These are phyloP conservation scores for Styela clava DNA, from an alignment of 23 tunicate genomes.

Conservation along the genomic window DNA sequence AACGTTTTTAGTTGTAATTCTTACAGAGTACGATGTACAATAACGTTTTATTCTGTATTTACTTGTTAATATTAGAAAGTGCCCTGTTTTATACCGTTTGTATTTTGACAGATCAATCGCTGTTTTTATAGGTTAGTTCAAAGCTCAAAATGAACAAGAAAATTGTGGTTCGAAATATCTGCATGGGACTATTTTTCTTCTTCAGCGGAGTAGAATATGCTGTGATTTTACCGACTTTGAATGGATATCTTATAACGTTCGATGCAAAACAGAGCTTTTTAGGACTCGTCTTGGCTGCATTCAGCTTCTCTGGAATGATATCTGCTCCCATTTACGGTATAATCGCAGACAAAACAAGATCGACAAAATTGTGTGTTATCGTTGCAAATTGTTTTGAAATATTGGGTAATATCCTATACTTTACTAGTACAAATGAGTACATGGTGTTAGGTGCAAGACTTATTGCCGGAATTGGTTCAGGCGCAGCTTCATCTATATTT, in stretches of 20 bases:
- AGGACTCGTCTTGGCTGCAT: constrained; percentile 76
- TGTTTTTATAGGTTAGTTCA: no score
- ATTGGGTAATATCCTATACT: constrained; percentile 35
- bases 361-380: constrained; percentile 53
- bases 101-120: no score
- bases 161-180: neutral
- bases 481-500: constrained; percentile 26
- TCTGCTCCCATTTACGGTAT: constrained; percentile 82
- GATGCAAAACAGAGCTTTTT: constrained; percentile 43
- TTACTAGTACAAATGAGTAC: constrained; percentile 17
- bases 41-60: no score
- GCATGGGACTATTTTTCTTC: constrained; percentile 43
- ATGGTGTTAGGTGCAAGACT: constrained; percentile 28
- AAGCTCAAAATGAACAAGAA: neutral
- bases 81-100: no score
- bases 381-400: constrained; percentile 81
- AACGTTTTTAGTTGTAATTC: no score
- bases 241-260: constrained; percentile 35
- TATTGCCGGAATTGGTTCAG: constrained; percentile 29
- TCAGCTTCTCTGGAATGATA: constrained; percentile 73
- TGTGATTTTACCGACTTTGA: constrained; percentile 78
- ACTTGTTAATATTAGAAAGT: no score
- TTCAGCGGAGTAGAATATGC: constrained; percentile 92
- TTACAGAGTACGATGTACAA: no score
- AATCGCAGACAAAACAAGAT: constrained; percentile 55